Conservation (phyloP, 2,888 invertebrate species). For the Drosophila parthenogenetica region DNA sequence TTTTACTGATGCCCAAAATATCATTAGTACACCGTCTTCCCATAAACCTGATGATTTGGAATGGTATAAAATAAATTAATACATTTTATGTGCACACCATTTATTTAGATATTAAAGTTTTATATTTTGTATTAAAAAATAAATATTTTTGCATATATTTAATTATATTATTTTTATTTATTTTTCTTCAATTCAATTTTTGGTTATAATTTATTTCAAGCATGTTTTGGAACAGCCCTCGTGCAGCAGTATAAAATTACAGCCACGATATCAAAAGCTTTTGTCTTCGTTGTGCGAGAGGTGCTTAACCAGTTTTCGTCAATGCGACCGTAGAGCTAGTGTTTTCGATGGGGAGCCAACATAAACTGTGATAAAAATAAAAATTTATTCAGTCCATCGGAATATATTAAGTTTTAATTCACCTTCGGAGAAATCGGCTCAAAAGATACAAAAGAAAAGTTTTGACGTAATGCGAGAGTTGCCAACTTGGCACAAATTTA, state of each 20-base stretch:
- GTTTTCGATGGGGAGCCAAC: not conserved
- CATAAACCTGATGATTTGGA: conserved; percentile 89
- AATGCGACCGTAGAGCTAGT: not conserved
- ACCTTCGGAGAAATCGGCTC: too few species aligned
- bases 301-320: not conserved
- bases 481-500: too few species aligned
- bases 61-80: conserved; percentile 85
- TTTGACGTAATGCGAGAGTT: too few species aligned
- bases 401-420: too few species aligned
- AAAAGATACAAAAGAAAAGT: too few species aligned
- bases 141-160: conserved; percentile 75
- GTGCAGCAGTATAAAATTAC: not conserved
- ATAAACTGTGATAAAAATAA: not conserved
- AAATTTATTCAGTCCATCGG: not conserved
- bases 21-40: conserved; percentile 92
- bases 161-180: conserved; percentile 11
- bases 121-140: conserved; percentile 79
- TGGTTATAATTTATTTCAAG: not conserved
- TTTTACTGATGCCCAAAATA: conserved; percentile 94
- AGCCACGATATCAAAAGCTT: not conserved
- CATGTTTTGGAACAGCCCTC: not conserved
- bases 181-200: not conserved
- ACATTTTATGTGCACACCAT: conserved; percentile 65
- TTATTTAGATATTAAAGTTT: conserved; percentile 74
- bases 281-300: not conserved